Evolutionary conservation across 2,888 invertebrate species (phyloP), one percentile per base, ranked within the genome.

Genomic region (Sphaeridia pumilis): DNA sequence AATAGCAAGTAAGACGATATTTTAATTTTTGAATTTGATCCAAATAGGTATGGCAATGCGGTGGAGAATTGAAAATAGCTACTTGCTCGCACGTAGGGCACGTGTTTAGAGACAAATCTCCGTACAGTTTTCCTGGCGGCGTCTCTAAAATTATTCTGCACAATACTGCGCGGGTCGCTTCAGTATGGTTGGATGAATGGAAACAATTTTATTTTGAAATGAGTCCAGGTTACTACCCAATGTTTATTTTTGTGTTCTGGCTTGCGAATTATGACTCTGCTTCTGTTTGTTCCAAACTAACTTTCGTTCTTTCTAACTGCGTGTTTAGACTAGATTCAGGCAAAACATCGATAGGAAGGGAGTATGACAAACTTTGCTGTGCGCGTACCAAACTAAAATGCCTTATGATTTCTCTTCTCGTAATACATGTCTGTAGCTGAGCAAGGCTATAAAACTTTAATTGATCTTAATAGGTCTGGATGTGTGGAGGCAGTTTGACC

Each of bases 131-230:
- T 83, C 98, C 98, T 55, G 98, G 98, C 67, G 98, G 95, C 64
- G 90, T 92, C 66, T 87, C 88, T 72, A 87, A 87, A 74, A 85
- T 97, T 70, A 94, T 97, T 68, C 84, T 95, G 67, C 92, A 94
- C 76, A 99, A 99, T 77, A 92, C 95, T 66, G 92, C 94, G 68
- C 81, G 98, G 68, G 93, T 95, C 68, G 97, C 95, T 68, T 92
- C 94, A 74, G 98, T 98, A 69, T 99, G 98, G 98, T 87, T 99
- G 86, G 98, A 97, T 81, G 93, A 97, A 74, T 97, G 95, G 88
- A 85, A 90, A 74, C 90, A 90, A 76, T 94, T 94, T 83, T 94
- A 90, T 82, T 93, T 90, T 83, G 88, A 89, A 75, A 92, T 94
- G 87, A 93, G 90, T 76, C 87, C 92, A 87, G 92, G 92, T 92